phyloP scores from a whole-genome alignment of 2,113 vertebrate genomes.

The Crocuta crocuta region DNA sequence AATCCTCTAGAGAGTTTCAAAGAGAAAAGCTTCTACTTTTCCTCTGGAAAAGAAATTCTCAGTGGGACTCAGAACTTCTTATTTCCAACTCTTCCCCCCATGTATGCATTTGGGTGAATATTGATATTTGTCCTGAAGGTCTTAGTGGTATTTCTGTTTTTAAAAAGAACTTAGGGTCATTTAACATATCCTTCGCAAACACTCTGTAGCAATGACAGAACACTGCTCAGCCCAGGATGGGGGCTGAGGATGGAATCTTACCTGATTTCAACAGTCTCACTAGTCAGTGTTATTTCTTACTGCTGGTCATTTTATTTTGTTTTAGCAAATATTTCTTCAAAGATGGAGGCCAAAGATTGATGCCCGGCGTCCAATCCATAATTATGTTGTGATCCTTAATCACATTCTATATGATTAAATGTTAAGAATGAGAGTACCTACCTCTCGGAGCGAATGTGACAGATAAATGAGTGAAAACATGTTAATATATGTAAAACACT shows the following conservation, averaged over 20 bases:
- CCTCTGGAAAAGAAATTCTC: not conserved
- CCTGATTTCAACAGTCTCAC: not conserved
- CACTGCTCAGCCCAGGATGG: not conserved
- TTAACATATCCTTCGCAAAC: not conserved
- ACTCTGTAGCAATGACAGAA: not conserved
- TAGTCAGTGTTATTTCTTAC: not conserved
- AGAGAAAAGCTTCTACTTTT: not conserved
- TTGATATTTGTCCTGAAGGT: slow-evolving; percentile 8
- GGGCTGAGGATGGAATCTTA: not conserved
- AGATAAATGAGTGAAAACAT: not conserved
- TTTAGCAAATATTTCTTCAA: not conserved
- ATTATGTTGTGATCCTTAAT: not conserved
- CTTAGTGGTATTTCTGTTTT: not conserved
- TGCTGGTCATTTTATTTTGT: not conserved
- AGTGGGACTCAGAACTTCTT: not conserved
- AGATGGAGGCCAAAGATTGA: not conserved
- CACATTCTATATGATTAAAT: not conserved
- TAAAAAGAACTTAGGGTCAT: not conserved
- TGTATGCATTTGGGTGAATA: not conserved
- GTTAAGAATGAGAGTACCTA: not conserved
- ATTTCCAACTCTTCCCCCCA: not conserved
- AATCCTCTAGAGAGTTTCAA: not conserved
- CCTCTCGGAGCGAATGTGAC: not conserved
- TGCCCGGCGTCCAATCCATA: not conserved
- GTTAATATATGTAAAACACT: not conserved